Percentiles rank a stretch among this genome's conserved stretches.
Evolutionary conservation across 2,113 vertebrate species (phyloP).

Genomic region (Eonycteris spelaea): DNA sequence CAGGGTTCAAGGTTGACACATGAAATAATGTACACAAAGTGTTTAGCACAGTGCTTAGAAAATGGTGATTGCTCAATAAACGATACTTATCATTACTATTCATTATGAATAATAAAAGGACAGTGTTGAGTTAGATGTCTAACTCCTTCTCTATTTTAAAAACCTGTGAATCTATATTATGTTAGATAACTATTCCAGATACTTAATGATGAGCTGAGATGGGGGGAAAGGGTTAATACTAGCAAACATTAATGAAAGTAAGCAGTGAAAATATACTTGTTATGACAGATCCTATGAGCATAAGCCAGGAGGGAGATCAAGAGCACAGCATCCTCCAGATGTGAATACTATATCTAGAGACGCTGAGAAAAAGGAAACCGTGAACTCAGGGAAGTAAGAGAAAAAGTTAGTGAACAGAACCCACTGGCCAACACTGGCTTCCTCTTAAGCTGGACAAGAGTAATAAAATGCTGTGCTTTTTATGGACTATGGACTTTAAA

Average conservation of each 20-base stretch:
- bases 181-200: neutral
- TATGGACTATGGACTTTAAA: neutral
- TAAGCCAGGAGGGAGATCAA: neutral
- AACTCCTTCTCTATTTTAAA: neutral
- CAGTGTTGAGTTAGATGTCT: neutral
- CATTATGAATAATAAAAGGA: constrained; percentile 12
- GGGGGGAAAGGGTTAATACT: neutral
- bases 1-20: neutral
- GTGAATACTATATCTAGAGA: neutral
- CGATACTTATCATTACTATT: neutral
- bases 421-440: neutral
- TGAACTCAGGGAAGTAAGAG: neutral
- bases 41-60: neutral
- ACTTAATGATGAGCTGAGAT: neutral
- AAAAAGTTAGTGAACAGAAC: neutral
- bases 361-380: neutral
- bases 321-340: neutral
- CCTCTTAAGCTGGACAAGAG: neutral
- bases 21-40: neutral
- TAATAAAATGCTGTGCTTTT: neutral
- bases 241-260: neutral
- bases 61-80: neutral
- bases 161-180: neutral
- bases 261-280: neutral
- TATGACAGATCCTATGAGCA: neutral